These are phyloP conservation scores for Nicator chloris DNA, from an alignment of 2,113 vertebrate genomes.

Conservation along the genomic window DNA sequence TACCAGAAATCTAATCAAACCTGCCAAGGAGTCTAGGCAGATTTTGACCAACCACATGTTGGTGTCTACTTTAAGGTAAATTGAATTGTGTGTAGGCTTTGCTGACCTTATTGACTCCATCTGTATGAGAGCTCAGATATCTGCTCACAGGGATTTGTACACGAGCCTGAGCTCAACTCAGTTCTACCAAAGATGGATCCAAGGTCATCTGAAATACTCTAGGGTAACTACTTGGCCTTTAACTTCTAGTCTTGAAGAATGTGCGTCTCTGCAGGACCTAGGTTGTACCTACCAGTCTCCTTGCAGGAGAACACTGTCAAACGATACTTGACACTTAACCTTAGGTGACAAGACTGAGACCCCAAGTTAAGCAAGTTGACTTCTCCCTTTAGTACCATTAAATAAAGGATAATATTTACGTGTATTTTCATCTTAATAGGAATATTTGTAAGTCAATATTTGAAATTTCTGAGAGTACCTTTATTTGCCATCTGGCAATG, in stretches of 20 bases:
- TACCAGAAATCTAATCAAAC: neutral
- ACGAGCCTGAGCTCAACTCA: neutral
- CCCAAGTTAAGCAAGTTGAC: neutral
- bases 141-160: neutral
- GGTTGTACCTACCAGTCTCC: neutral
- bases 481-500: slow-evolving; percentile 83
- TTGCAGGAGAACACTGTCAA: neutral
- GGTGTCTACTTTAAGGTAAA: neutral
- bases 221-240: neutral
- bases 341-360: neutral
- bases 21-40: neutral
- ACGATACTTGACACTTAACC: neutral
- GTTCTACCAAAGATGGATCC: neutral
- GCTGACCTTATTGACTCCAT: neutral
- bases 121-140: neutral
- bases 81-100: neutral
- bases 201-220: neutral
- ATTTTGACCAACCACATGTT: neutral
- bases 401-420: neutral
- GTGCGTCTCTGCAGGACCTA: neutral
- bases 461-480: slow-evolving; percentile 68
- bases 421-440: neutral
- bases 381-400: neutral
- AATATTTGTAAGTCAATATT: neutral
- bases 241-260: neutral